These are phyloP conservation scores for Tryphoninae sp. DNA, from an alignment of 2,888 invertebrate species.

Conservation along the genomic window DNA sequence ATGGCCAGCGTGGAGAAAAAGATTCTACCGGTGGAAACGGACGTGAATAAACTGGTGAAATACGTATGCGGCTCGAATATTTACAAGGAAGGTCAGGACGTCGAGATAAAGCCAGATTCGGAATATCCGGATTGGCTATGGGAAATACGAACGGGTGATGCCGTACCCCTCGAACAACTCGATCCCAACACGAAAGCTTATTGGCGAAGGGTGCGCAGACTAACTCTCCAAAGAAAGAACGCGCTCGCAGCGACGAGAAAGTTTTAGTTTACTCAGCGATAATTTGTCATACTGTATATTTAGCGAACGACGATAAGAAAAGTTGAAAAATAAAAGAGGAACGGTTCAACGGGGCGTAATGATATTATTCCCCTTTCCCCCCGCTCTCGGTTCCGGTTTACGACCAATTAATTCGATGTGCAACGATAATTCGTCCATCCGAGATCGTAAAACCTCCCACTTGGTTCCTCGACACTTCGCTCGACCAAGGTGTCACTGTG, in stretches of 20 bases:
- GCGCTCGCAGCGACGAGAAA: constrained; percentile 84
- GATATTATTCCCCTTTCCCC: not conserved
- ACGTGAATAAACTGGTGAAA: constrained; percentile 88
- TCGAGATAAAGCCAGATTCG: constrained; percentile 88
- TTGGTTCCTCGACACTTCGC: constrained; percentile 10
- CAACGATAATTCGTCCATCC: not conserved
- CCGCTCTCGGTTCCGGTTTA: not conserved
- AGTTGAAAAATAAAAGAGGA: constrained; percentile 1
- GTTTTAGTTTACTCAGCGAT: constrained; percentile 81
- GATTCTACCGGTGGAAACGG: constrained; percentile 91
- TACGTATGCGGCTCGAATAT: constrained; percentile 95
- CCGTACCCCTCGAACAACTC: constrained; percentile 87
- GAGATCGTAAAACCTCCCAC: not conserved
- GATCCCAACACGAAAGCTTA: constrained; percentile 91
- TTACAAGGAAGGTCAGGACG: constrained; percentile 89
- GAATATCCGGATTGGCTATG: constrained; percentile 98
- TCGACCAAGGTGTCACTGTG: constrained; percentile 1
- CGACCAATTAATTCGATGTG: not conserved
- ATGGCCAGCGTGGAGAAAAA: constrained; percentile 87
- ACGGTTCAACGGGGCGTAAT: not conserved
- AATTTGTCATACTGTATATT: constrained; percentile 17
- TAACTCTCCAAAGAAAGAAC: constrained; percentile 86
- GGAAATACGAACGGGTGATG: constrained; percentile 86
- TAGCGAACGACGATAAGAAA: constrained; percentile 42
- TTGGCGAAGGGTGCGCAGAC: constrained; percentile 89